Evolutionary conservation across 2,888 invertebrate genomes (phyloP).

Genomic region (Diadegma fenestrale): DNA sequence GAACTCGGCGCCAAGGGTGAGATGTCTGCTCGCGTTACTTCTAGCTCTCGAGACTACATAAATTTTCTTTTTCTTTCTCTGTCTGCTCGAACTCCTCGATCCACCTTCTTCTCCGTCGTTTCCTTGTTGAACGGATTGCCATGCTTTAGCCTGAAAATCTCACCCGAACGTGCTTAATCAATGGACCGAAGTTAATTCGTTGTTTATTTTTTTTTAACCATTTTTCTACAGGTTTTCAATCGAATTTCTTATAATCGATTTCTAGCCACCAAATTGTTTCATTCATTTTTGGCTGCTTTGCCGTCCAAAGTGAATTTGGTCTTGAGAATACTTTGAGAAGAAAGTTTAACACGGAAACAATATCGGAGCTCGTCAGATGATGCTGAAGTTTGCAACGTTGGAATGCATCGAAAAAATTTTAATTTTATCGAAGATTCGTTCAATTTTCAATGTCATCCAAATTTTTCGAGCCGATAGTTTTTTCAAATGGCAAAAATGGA

Average conservation of each 20-base stretch:
- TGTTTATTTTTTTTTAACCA: background rate
- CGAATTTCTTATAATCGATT: background rate
- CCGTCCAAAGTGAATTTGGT: background rate
- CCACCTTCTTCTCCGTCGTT: background rate
- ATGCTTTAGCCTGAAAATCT: background rate
- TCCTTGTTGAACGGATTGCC: background rate
- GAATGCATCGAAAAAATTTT: too few relatives aligned
- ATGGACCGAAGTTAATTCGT: background rate
- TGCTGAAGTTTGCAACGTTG: too few relatives aligned
- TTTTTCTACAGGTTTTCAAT: background rate
- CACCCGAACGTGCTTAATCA: background rate
- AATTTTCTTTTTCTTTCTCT: constrained; percentile 44
- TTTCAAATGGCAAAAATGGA: too few relatives aligned
- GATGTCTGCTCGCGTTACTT: constrained; percentile 49
- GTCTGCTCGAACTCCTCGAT: background rate
- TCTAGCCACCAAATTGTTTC: too few relatives aligned
- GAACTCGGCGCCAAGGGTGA: constrained; percentile 35
- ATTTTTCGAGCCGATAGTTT: too few relatives aligned
- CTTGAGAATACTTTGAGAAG: background rate
- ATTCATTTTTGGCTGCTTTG: background rate
- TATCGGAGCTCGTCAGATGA: background rate
- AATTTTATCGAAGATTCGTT: too few relatives aligned
- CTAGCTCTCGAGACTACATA: constrained; percentile 61
- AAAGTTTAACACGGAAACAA: background rate
- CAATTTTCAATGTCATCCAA: too few relatives aligned